A percentile compares a stretch with the other conserved stretches of the same genome.
Evolutionary conservation across 2,888 invertebrate genomes (phyloP).

Genomic region (Eurytoma adleriae): DNA sequence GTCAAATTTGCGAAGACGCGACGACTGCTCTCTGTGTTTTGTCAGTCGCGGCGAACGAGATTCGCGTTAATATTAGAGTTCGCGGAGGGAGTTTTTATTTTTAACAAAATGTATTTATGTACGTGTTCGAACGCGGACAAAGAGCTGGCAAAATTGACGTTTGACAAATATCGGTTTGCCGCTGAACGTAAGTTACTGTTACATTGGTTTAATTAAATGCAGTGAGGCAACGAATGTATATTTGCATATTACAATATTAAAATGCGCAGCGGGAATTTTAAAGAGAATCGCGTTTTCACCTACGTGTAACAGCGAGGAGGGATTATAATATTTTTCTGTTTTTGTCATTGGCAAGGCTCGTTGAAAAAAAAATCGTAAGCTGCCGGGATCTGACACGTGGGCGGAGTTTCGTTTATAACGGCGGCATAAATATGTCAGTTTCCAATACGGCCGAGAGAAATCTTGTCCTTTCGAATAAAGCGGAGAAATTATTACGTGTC

Average conservation of each 20-base stretch:
- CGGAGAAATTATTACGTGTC: constrained; percentile 17
- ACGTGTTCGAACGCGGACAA: neutral
- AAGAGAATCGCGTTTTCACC: neutral
- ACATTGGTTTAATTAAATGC: neutral
- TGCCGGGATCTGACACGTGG: constrained; percentile 34
- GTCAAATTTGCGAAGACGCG: constrained; percentile 2
- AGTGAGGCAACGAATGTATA: too few species aligned
- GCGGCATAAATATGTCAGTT: constrained; percentile 43
- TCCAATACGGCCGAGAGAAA: constrained; percentile 35
- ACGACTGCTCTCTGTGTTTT: neutral
- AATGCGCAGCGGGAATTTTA: neutral
- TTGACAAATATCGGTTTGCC: neutral
- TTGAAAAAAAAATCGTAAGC: constrained; percentile 19
- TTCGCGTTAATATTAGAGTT: neutral
- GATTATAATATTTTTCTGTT: neutral
- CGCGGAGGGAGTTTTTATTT: neutral
- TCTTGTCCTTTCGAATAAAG: constrained; percentile 33
- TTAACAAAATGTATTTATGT: neutral
- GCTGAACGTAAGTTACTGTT: neutral
- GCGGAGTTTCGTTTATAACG: constrained; percentile 23
- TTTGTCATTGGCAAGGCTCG: neutral
- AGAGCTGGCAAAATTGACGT: neutral
- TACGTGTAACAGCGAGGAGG: neutral
- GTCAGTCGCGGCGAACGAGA: neutral
- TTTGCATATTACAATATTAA: neutral